Evolutionary conservation across 2,113 vertebrate species (phyloP).

Genomic region (Cinclus mexicanus): DNA sequence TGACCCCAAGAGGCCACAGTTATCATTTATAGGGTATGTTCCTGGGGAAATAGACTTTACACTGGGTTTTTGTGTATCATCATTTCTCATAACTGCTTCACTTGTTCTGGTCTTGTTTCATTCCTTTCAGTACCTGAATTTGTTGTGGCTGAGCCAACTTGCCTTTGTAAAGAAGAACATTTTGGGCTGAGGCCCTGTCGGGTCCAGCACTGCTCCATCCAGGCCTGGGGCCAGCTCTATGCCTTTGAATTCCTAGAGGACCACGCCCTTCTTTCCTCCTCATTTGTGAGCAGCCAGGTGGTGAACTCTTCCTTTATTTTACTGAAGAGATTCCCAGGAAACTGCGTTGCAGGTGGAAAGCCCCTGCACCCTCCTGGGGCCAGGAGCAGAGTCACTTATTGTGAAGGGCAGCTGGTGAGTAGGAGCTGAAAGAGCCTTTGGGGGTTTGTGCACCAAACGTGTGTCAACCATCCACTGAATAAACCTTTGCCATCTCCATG

Average conservation of each 20-base stretch:
- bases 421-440: neutral
- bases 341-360: slow-evolving; percentile 51
- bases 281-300: slow-evolving; percentile 20
- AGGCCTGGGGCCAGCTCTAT: slow-evolving; percentile 10
- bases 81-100: neutral
- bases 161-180: slow-evolving; percentile 1
- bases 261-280: neutral
- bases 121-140: slow-evolving; percentile 27
- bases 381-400: slow-evolving; percentile 50
- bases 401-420: slow-evolving; percentile 69
- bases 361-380: neutral
- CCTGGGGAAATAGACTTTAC: neutral
- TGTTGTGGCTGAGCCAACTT: slow-evolving; percentile 27
- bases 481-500: neutral
- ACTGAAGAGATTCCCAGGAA: slow-evolving; percentile 6
- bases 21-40: neutral
- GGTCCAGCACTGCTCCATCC: slow-evolving; percentile 5
- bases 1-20: neutral
- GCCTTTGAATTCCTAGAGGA: slow-evolving; percentile 22
- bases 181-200: neutral
- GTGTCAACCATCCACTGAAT: neutral
- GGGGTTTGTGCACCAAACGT: neutral
- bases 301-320: slow-evolving; percentile 50
- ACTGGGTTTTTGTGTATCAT: neutral
- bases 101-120: neutral